Percentiles rank a stretch among this genome's conserved stretches.
phyloP scores from a whole-genome alignment of 2,888 invertebrate species.

The Drosophila nr. medialis region DNA sequence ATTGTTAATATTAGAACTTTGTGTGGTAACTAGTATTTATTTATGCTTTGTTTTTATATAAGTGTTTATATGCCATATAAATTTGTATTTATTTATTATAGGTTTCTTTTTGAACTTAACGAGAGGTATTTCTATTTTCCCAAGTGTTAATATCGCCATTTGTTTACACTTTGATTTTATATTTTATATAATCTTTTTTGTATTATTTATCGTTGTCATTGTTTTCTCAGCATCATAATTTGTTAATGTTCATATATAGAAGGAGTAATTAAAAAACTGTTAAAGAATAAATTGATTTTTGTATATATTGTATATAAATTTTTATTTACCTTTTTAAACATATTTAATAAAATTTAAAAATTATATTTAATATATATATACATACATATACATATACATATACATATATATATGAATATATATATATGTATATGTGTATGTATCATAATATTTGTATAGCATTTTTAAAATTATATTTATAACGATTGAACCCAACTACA shows the following conservation, averaged over 20 bases:
- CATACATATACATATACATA: background rate
- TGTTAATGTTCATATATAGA: slow-evolving; percentile 32
- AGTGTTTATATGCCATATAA: slow-evolving; percentile 37
- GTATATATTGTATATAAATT: slow-evolving; percentile 68
- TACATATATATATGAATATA: slow-evolving; percentile 37
- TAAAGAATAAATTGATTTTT: slow-evolving; percentile 34
- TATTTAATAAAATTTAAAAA: slow-evolving; percentile 73
- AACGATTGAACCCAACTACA: slow-evolving; percentile 80
- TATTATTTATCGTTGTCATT: slow-evolving; percentile 45
- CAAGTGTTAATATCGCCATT: slow-evolving; percentile 81
- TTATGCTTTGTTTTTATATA: slow-evolving; percentile 14
- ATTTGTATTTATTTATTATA: slow-evolving; percentile 59
- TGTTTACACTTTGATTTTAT: slow-evolving; percentile 46
- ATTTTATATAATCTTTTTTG: slow-evolving; percentile 25
- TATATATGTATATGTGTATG: slow-evolving; percentile 9
- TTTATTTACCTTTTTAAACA: slow-evolving; percentile 73
- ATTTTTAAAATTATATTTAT: slow-evolving; percentile 66
- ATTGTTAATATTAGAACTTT: slow-evolving; percentile 26
- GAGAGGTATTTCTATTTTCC: slow-evolving; percentile 85
- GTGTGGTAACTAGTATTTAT: slow-evolving; percentile 17
- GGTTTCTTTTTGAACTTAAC: slow-evolving; percentile 85
- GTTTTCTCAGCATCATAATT: slow-evolving; percentile 49
- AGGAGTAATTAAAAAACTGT: slow-evolving; percentile 22
- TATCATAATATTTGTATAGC: slow-evolving; percentile 66
- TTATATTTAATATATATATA: slow-evolving; percentile 53